A percentile compares a stretch with the other conserved stretches of the same genome.
Conservation (phyloP, 2,113 vertebrate genomes). For the Colinus virginianus region DNA sequence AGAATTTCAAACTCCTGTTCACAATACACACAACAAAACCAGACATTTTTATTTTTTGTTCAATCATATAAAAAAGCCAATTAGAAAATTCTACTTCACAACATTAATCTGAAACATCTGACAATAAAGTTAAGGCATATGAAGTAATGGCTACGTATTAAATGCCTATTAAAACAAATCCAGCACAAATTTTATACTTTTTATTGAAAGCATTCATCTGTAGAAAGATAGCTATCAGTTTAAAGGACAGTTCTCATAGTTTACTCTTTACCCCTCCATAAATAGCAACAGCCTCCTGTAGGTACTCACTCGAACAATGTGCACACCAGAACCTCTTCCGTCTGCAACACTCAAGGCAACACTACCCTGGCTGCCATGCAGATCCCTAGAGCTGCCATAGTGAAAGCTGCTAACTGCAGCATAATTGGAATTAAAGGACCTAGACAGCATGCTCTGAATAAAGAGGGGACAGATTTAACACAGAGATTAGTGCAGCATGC, state of each 20-base stretch:
- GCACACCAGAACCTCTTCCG: slow-evolving; percentile 89
- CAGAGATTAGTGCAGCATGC: slow-evolving; percentile 86
- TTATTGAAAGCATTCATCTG: neutral
- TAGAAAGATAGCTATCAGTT: neutral
- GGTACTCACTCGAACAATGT: slow-evolving; percentile 93
- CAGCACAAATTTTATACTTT: neutral
- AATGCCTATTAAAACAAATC: neutral
- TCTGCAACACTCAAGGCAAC: slow-evolving; percentile 92
- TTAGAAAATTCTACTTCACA: neutral
- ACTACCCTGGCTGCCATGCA: slow-evolving; percentile 95
- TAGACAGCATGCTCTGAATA: slow-evolving; percentile 96
- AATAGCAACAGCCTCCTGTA: slow-evolving; percentile 64
- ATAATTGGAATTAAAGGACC: slow-evolving; percentile 95
- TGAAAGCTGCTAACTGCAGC: slow-evolving; percentile 91
- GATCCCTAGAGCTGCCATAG: slow-evolving; percentile 94
- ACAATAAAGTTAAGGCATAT: neutral
- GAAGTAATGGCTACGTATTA: neutral
- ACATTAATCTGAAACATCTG: neutral
- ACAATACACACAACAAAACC: neutral
- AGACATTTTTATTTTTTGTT: neutral
- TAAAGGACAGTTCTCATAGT: neutral
- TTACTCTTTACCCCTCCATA: slow-evolving; percentile 27
- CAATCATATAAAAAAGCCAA: neutral
- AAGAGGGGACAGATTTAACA: slow-evolving; percentile 87
- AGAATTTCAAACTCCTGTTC: neutral